phyloP scores from a whole-genome alignment of 2,113 vertebrate genomes.

The Hippocampus comes region DNA sequence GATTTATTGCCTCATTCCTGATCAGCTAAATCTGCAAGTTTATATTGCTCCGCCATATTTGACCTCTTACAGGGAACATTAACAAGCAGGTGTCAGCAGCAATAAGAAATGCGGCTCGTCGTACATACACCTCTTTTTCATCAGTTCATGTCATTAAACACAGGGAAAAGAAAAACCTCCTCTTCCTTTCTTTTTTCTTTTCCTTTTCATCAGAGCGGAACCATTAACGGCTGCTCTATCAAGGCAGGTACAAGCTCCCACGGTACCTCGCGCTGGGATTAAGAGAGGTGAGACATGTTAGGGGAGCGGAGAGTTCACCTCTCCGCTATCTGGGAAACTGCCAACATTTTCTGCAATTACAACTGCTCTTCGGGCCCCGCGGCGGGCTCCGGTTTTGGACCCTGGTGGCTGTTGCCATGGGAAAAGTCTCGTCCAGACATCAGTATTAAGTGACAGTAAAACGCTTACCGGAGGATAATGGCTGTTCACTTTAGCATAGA shows the following conservation, averaged over 20 bases:
- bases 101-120: not conserved
- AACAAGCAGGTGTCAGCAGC: not conserved
- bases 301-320: slow-evolving; percentile 35
- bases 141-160: not conserved
- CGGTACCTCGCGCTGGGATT: slow-evolving; percentile 22
- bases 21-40: slow-evolving; percentile 1
- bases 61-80: not conserved
- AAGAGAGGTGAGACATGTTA: slow-evolving; percentile 20
- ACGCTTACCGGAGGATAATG: slow-evolving; percentile 30
- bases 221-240: slow-evolving; percentile 12
- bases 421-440: slow-evolving; percentile 38
- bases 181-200: not conserved
- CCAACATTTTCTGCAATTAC: slow-evolving; percentile 52
- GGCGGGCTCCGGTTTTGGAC: slow-evolving; percentile 38
- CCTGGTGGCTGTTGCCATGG: slow-evolving; percentile 14
- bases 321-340: slow-evolving; percentile 29
- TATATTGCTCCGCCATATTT: not conserved
- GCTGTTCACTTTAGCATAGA: slow-evolving; percentile 15
- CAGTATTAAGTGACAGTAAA: slow-evolving; percentile 41
- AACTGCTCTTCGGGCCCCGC: slow-evolving; percentile 44
- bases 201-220: slow-evolving; percentile 2
- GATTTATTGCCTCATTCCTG: not conserved
- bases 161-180: not conserved
- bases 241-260: slow-evolving; percentile 11
- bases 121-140: too few relatives aligned